Evolutionary conservation across 2,888 invertebrate species (phyloP).

Genomic region (Hyposoter didymator): DNA sequence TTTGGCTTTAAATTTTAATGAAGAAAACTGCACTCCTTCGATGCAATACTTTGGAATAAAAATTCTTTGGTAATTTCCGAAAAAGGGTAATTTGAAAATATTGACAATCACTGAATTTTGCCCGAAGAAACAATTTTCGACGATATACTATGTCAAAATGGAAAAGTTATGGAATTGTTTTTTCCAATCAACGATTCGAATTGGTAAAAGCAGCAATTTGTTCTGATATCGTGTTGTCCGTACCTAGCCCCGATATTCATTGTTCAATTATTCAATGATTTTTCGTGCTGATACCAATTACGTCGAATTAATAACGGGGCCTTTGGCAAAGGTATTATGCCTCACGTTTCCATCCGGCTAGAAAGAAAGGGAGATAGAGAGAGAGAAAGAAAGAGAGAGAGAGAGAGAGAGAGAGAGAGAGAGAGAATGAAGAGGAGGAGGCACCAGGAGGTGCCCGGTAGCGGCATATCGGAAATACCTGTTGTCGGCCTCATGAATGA

Average conservation of each 20-base stretch:
- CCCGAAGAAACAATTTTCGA: background rate
- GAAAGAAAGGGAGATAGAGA: constrained; percentile 5
- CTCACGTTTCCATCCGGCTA: constrained; percentile 50
- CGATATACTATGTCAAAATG: background rate
- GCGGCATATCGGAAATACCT: constrained; percentile 78
- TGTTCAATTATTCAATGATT: constrained; percentile 68
- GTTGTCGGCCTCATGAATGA: constrained; percentile 75
- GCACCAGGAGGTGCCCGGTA: constrained; percentile 63
- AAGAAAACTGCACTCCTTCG: too few relatives aligned
- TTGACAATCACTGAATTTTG: too few relatives aligned
- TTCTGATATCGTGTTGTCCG: constrained; percentile 19
- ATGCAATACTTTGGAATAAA: too few relatives aligned
- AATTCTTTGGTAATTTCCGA: too few relatives aligned
- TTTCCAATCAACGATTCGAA: background rate
- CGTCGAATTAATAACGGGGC: constrained; percentile 64
- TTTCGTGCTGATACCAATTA: constrained; percentile 65
- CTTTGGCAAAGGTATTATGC: constrained; percentile 53
- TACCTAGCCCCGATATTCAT: constrained; percentile 44
- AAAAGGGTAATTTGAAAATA: too few relatives aligned
- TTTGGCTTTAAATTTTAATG: too few relatives aligned
- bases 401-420: constrained; percentile 13
- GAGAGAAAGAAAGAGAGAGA: constrained; percentile 6
- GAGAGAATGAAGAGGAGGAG: constrained; percentile 48
- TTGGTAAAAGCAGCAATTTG: background rate
- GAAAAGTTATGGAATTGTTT: background rate